Evolutionary conservation across 2,797 vertebrate species (phyloP).

Genomic region (Anguilla megastoma): DNA sequence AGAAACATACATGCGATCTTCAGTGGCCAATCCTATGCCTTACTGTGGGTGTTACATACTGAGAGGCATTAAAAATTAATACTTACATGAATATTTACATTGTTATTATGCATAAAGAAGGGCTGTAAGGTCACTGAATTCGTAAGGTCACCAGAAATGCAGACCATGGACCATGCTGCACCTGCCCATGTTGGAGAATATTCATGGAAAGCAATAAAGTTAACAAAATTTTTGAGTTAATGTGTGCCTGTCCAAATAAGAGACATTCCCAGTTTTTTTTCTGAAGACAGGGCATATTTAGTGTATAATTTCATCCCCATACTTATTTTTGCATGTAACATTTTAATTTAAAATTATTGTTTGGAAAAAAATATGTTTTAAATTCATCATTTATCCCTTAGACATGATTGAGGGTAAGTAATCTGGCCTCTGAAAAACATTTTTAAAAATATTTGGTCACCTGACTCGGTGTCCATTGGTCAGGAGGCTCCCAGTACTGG

Average conservation of each 20-base stretch:
- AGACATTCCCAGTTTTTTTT: background rate
- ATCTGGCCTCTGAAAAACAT: no score
- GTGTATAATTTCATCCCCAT: background rate
- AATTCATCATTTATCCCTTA: background rate
- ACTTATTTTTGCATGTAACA: background rate
- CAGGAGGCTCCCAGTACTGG: background rate
- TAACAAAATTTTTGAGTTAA: background rate
- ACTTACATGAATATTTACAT: slow-evolving; percentile 5
- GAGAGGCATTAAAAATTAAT: slow-evolving; percentile 13
- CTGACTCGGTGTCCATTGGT: background rate
- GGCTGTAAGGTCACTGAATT: background rate
- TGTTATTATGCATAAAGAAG: background rate
- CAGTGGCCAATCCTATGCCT: background rate
- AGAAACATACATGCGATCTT: background rate
- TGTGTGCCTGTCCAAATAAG: background rate
- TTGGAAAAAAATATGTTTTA: no score
- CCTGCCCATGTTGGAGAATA: background rate
- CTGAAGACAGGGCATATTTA: background rate
- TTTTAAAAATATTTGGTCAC: background rate
- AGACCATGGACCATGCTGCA: background rate
- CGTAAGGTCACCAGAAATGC: background rate
- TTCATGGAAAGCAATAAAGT: background rate
- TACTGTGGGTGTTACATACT: background rate
- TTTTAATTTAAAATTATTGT: background rate
- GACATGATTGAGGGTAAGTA: background rate